Evolutionary conservation across 2,113 vertebrate genomes (phyloP), one percentile per base, ranked within the genome.

Genomic region (Gavia stellata): DNA sequence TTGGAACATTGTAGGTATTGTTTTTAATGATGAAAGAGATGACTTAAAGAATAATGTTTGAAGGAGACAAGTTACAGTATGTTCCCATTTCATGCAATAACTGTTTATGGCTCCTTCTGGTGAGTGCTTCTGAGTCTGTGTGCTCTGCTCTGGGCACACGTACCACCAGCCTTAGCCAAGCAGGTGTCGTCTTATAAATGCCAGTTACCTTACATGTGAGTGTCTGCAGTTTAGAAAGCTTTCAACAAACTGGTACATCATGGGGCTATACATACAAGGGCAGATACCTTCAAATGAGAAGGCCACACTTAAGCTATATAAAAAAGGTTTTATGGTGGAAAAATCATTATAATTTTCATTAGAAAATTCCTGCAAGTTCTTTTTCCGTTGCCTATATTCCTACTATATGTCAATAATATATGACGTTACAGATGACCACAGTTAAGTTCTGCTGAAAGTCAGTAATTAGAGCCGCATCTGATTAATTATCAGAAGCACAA

Each of bases 401-500:
- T 75, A 11, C 29, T 85, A 24, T 59, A 50, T 53, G 85, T 94
- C 95, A 95, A 86, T 88, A 97, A 94, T 18, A 92, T 82, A 88
- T 70, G 71, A 92, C 0, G 0, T 85, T 97, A 94, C 86, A 45
- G 36, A 95, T 85, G 87, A 95, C 94, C 97, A 96, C 88, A 88
- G 83, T 91, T 71, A 96, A 96, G 75, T 96, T 97, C 91, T 97
- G 96, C 96, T 97, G 88, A 95, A 97, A 95, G 66, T 83, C 89
- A 93, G 92, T 97, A 96, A 97, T 96, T 95, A 91, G 86, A 96
- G 68, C 86, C 80, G 49, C 96, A 96, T 86, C 96, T 97, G 95
- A 98, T 97, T 95, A 97, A 98, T 97, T 97, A 97, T 82, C 93
- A 97, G 92, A 94, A 96, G 83, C 83, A 89, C 67, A 84, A 18